These are phyloP conservation scores for Augochlora pura DNA, from an alignment of 1,140 invertebrate species.

Conservation along the genomic window DNA sequence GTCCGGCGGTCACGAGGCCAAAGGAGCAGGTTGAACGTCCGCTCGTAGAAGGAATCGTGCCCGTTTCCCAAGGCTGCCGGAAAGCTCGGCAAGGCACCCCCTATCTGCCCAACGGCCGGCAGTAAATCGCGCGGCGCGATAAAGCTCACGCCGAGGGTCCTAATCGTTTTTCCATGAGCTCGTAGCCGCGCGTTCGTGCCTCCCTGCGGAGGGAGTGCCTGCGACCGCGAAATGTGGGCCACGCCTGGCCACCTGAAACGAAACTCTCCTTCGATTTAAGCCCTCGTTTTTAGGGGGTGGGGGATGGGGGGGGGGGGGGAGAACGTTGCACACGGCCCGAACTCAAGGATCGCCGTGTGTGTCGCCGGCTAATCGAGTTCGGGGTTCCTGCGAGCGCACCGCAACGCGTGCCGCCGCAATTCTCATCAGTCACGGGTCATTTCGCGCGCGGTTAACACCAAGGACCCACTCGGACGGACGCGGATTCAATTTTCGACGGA, in stretches of 20 bases:
- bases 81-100: not conserved
- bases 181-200: not conserved
- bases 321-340: not conserved
- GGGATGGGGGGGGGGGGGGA: no score
- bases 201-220: no score
- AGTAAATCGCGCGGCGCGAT: conserved; percentile 59
- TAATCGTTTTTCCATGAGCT: conserved; percentile 66
- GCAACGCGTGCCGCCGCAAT: conserved; percentile 13
- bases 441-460: not conserved
- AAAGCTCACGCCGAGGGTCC: conserved; percentile 57
- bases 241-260: conserved; percentile 1
- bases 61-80: conserved; percentile 14
- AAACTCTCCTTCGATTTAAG: conserved; percentile 17
- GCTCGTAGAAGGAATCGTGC: not conserved
- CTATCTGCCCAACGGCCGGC: conserved; percentile 21
- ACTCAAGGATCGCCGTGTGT: conserved; percentile 10
- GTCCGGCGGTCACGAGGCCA: no score
- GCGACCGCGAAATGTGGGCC: not conserved
- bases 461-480: no score
- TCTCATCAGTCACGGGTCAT: conserved; percentile 35
- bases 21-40: not conserved
- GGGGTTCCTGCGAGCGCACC: conserved; percentile 12
- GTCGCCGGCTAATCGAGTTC: conserved; percentile 32
- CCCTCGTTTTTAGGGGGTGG: not conserved
- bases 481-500: no score